A percentile compares a stretch with the other conserved stretches of the same genome.
Evolutionary conservation across 2,113 vertebrate genomes (phyloP).

Genomic region (Alaudala cheleensis): DNA sequence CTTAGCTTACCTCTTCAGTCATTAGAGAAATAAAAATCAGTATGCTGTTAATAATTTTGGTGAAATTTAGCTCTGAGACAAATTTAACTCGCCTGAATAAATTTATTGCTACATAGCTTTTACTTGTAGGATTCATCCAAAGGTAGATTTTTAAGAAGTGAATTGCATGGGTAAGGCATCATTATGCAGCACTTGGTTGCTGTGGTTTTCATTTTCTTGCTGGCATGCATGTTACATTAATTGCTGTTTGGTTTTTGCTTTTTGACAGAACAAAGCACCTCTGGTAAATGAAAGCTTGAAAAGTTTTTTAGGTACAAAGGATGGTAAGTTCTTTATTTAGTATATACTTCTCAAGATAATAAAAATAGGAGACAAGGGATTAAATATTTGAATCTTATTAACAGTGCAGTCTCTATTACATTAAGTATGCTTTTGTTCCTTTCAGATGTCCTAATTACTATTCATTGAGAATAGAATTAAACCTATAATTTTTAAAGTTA

Average conservation of each 20-base stretch:
- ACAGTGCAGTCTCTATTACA: not conserved
- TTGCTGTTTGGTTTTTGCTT: not conserved
- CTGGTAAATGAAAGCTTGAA: slow-evolving; percentile 92
- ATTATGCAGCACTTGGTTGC: not conserved
- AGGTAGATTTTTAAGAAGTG: not conserved
- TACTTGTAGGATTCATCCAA: not conserved
- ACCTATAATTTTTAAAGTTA: not conserved
- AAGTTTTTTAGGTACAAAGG: slow-evolving; percentile 88
- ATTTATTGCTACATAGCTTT: not conserved
- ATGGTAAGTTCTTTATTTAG: slow-evolving; percentile 78
- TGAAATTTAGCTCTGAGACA: not conserved
- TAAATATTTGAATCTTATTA: not conserved
- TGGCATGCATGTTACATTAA: not conserved
- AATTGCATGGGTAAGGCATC: not conserved
- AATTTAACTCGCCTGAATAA: not conserved
- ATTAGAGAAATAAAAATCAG: not conserved
- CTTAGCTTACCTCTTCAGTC: not conserved
- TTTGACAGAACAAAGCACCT: slow-evolving; percentile 87
- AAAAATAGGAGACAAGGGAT: not conserved
- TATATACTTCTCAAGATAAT: not conserved
- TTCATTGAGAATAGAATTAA: not conserved
- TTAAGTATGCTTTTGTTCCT: not conserved
- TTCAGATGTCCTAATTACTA: not conserved
- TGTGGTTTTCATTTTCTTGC: not conserved
- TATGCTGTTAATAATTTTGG: not conserved